A percentile compares a stretch with the other conserved stretches of the same genome.
phyloP scores from a whole-genome alignment of 2,888 invertebrate species.

The Bellardia pandia region DNA sequence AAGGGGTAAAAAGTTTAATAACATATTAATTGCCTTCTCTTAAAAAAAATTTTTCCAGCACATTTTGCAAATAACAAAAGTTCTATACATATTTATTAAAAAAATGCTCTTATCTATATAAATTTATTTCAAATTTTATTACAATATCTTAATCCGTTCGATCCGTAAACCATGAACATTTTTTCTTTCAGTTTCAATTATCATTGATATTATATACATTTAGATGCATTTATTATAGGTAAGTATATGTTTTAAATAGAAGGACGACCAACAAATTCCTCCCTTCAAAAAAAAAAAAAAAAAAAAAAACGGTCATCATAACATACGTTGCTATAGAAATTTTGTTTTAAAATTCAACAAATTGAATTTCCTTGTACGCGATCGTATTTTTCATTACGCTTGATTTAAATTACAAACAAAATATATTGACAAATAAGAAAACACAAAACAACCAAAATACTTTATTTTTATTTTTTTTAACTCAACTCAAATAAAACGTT shows the following conservation, averaged over 20 bases:
- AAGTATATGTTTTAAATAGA: neutral
- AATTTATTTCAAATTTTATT: no score
- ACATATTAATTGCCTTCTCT: no score
- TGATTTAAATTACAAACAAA: conserved; percentile 64
- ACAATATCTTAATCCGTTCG: no score
- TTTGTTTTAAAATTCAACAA: conserved; percentile 7
- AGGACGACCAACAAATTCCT: neutral
- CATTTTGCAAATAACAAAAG: no score
- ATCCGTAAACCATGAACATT: no score
- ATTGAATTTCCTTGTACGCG: conserved; percentile 12
- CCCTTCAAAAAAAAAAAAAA: neutral
- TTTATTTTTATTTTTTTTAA: neutral
- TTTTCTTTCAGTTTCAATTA: neutral
- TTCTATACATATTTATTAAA: no score
- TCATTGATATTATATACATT: neutral
- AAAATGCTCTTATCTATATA: no score
- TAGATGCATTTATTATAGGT: neutral
- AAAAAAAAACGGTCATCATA: neutral
- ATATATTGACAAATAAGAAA: conserved; percentile 54
- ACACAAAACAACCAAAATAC: conserved; percentile 36
- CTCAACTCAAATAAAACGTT: conserved; percentile 18
- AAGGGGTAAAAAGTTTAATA: no score
- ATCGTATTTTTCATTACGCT: conserved; percentile 28
- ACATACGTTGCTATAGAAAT: neutral
- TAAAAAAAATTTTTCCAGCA: no score